Base-by-base conservation (phyloP, 2,888 invertebrate species). In the Bellardia pandia region DNA sequence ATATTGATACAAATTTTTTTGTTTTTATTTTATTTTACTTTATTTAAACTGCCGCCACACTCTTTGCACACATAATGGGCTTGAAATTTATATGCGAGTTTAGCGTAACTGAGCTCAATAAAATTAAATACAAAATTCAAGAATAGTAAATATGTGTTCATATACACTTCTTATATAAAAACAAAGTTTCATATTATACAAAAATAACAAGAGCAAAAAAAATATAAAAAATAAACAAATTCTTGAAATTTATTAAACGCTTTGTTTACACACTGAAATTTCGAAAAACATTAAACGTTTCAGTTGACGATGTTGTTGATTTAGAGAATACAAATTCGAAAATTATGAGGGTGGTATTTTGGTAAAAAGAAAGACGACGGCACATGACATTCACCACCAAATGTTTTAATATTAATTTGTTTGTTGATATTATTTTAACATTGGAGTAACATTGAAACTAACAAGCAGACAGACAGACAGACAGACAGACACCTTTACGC, bases 181-280 rank as follows among this genome's bases (percentile, higher is more conserved):
- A 66, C 8, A n/a, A 42, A 23, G 16, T 45, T 45, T 45, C 30
- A 68, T 33, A 40, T 11, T 33, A 37, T 33, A 53, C 23, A 66
- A 69, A 33, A 69, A 53, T 14, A 60, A 75, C 14, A 33, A 30
- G 11, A 60, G 30, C 42, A 16, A 53, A 1, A 76, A 30, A 53
- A 77, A 53, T 11, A 45, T 3, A 64, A 56, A 64, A 71, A 72
- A 77, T 30, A 74, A 79, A 75, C 51, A 76, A 79, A 51, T 83
- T 76, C 16, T 82, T 64, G 13, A 83, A 83, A 83, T 86, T 79
- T 79, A 82, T 86, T 86, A 69, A 75, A 83, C 64, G 75, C 53
- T 83, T 86, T 86, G 78, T 86, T 82, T 82, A 71, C 75, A 79
- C 56, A 48, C 37, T 37, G 7, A n/a, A 64, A 66, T 74, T 72